Percentiles rank a stretch among this genome's conserved stretches.
These are phyloP conservation scores for Muscidifurax raptorellus DNA, from an alignment of 1,140 invertebrate genomes.

Conservation along the genomic window DNA sequence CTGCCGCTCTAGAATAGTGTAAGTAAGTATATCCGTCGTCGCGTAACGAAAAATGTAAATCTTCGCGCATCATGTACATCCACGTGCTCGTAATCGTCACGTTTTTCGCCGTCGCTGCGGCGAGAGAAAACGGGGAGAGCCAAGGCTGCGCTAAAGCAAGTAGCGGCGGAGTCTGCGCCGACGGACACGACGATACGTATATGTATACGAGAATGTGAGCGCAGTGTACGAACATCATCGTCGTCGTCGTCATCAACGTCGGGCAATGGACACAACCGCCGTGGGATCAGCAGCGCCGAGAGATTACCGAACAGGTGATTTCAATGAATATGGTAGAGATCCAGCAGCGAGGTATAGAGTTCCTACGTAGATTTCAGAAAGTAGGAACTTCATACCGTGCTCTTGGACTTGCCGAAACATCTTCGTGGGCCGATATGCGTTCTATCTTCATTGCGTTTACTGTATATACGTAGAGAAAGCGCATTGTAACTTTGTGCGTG, in stretches of 20 bases:
- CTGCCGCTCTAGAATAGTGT: too few species aligned
- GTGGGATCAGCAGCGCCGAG: slow-evolving; percentile 26
- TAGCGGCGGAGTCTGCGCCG: slow-evolving; percentile 42
- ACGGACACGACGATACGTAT: slow-evolving; percentile 21
- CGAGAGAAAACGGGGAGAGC: neutral
- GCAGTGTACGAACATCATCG: neutral
- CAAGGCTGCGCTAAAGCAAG: neutral
- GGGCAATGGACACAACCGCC: neutral
- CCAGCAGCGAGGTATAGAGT: slow-evolving; percentile 76
- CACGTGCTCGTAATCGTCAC: slow-evolving; percentile 37
- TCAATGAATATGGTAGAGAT: slow-evolving; percentile 72
- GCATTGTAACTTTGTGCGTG: too few species aligned
- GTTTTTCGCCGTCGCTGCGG: neutral
- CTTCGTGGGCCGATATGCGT: slow-evolving; percentile 53
- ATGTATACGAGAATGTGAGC: too few species aligned
- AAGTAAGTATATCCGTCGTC: neutral
- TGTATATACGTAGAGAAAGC: neutral
- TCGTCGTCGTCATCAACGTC: too few species aligned
- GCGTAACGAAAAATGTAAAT: neutral
- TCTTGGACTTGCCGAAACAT: slow-evolving; percentile 76
- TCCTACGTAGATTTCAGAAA: slow-evolving; percentile 75
- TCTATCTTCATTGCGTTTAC: too few species aligned
- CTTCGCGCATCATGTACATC: neutral
- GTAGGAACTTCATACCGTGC: slow-evolving; percentile 77
- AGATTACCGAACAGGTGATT: slow-evolving; percentile 51